These are phyloP conservation scores for Esox masquinongy DNA, from an alignment of 2,797 vertebrate genomes.

Conservation along the genomic window DNA sequence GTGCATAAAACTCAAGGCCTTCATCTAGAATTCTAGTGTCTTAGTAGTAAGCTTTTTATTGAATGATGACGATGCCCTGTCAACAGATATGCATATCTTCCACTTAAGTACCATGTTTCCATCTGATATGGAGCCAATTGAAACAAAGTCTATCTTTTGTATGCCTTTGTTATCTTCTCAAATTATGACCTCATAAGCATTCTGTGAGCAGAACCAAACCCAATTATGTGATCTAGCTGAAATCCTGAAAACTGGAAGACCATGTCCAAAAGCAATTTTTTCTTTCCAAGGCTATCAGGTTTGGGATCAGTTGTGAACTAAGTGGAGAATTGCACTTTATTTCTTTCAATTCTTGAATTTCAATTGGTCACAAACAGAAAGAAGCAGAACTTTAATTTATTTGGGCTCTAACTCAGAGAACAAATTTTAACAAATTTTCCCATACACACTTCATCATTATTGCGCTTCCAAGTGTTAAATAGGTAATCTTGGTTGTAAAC, in stretches of 20 bases:
- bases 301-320: neutral
- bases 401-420: no score
- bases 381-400: no score
- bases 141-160: neutral
- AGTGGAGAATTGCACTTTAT: neutral
- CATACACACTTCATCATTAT: no score
- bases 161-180: neutral
- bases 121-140: neutral
- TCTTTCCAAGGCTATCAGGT: constrained; percentile 10
- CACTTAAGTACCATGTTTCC: neutral
- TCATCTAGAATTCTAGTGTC: neutral
- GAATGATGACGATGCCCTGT: neutral
- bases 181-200: neutral
- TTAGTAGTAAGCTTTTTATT: neutral
- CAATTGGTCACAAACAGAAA: no score
- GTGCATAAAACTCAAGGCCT: neutral
- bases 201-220: neutral
- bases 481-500: no score
- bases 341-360: no score
- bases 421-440: no score
- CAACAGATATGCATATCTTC: neutral
- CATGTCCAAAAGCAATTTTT: neutral
- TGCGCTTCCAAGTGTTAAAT: no score
- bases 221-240: neutral
- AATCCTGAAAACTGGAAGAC: neutral